A percentile compares a stretch with the other conserved stretches of the same genome.
Evolutionary conservation across 2,113 vertebrate genomes (phyloP).

Genomic region (Erythrolamprus reginae): DNA sequence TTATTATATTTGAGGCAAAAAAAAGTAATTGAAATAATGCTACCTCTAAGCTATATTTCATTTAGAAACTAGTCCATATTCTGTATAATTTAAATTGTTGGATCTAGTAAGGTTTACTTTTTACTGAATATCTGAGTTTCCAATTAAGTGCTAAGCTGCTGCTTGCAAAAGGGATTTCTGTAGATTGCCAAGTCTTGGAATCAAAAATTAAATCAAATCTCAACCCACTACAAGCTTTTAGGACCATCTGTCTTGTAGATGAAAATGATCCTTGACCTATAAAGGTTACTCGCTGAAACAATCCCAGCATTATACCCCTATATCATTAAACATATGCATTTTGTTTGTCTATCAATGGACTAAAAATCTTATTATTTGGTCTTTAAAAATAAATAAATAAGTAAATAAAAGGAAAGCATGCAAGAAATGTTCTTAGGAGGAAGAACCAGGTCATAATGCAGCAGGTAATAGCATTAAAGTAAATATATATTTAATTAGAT

Average conservation of each 20-base stretch:
- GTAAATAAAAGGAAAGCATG: background rate
- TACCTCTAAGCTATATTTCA: constrained; percentile 35
- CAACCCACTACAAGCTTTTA: constrained; percentile 33
- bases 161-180: constrained; percentile 43
- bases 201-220: constrained; percentile 10
- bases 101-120: constrained; percentile 51
- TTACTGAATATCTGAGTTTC: constrained; percentile 50
- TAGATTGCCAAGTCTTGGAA: constrained; percentile 44
- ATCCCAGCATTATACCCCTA: constrained; percentile 24
- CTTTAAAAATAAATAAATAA: background rate
- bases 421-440: background rate
- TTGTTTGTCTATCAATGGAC: background rate
- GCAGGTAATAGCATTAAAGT: constrained; percentile 15
- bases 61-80: constrained; percentile 45
- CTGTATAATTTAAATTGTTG: constrained; percentile 51
- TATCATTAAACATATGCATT: constrained; percentile 26
- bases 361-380: constrained; percentile 11
- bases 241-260: background rate
- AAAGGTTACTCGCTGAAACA: constrained; percentile 14
- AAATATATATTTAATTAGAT: constrained; percentile 21
- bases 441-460: background rate
- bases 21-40: background rate
- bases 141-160: constrained; percentile 52
- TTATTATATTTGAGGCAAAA: background rate
- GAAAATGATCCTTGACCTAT: constrained; percentile 10